Evolutionary conservation across 2,797 vertebrate genomes (phyloP).

Genomic region (Novumbra hubbsi): DNA sequence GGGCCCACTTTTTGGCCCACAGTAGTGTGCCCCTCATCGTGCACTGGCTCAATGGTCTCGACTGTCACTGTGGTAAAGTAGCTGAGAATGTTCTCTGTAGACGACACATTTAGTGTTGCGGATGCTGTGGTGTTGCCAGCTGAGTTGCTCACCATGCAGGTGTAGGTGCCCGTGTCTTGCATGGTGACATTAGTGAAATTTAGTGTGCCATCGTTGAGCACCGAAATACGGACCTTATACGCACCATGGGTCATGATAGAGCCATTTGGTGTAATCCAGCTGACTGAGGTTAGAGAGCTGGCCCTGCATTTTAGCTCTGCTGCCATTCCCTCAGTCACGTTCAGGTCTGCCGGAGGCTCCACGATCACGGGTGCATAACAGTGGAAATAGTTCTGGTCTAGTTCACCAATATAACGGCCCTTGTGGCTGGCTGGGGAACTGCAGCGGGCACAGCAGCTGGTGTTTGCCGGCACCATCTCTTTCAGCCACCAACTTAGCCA

Average conservation of each 20-base stretch:
- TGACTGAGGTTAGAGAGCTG: conserved; percentile 94
- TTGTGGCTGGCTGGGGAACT: conserved; percentile 90
- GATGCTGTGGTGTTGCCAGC: conserved; percentile 98
- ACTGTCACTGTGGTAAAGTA: conserved; percentile 99
- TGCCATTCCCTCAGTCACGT: conserved; percentile 97
- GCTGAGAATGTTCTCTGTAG: conserved; percentile 91
- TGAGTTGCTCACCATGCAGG: conserved; percentile 98
- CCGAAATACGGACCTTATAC: conserved; percentile 95
- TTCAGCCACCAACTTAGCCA: conserved; percentile 99
- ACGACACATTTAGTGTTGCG: conserved; percentile 94
- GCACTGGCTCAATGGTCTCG: conserved; percentile 94
- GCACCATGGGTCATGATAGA: conserved; percentile 98
- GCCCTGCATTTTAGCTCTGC: conserved; percentile 96
- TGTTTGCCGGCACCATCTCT: conserved; percentile 98
- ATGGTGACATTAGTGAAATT: conserved; percentile 98
- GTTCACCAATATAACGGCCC: conserved; percentile 96
- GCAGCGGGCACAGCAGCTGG: conserved; percentile 96
- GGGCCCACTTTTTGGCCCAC: conserved; percentile 86
- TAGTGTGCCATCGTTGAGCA: conserved; percentile 95
- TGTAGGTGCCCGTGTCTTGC: conserved; percentile 98
- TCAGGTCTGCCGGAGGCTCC: conserved; percentile 95
- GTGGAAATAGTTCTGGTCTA: conserved; percentile 98
- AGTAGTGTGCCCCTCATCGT: conserved; percentile 89
- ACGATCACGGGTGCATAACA: conserved; percentile 99
- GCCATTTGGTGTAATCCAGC: conserved; percentile 98